A percentile compares a stretch with the other conserved stretches of the same genome.
These are phyloP conservation scores for Cladopsammia gracilis DNA, from an alignment of 64 coral and sea anemone genomes.

Conservation along the genomic window DNA sequence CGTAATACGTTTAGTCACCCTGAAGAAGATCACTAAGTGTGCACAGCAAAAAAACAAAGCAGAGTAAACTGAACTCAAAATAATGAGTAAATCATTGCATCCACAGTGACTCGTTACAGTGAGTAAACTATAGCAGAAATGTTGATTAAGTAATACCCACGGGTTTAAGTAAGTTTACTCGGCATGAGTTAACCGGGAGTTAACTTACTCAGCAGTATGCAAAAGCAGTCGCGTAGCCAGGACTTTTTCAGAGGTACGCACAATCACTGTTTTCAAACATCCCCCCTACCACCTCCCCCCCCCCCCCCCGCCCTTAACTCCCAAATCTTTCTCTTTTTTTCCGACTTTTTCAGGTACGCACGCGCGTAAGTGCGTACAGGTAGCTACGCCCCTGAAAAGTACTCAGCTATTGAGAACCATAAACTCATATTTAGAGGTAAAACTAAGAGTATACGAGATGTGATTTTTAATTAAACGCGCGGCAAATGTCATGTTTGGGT, in stretches of 20 bases:
- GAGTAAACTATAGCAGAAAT: constrained; percentile 1
- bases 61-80: constrained; percentile 18
- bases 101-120: constrained; percentile 10
- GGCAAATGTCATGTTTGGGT: too few species aligned
- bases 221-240: too few species aligned
- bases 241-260: too few species aligned
- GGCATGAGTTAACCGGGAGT: background rate
- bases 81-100: constrained; percentile 28
- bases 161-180: background rate
- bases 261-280: too few species aligned
- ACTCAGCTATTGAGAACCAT: background rate
- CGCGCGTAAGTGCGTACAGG: too few species aligned
- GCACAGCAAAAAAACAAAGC: background rate
- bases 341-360: too few species aligned
- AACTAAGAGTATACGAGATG: background rate
- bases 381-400: too few species aligned
- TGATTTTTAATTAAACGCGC: background rate
- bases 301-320: too few species aligned
- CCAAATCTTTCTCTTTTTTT: too few species aligned
- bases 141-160: constrained; percentile 3
- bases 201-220: background rate
- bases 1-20: too few species aligned
- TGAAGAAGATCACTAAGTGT: too few species aligned
- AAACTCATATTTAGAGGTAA: constrained; percentile 1
- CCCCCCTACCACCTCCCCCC: too few species aligned